Evolutionary conservation across 92 coral and sea anemone species (phyloP).

Genomic region (Meandrina meandrites): DNA sequence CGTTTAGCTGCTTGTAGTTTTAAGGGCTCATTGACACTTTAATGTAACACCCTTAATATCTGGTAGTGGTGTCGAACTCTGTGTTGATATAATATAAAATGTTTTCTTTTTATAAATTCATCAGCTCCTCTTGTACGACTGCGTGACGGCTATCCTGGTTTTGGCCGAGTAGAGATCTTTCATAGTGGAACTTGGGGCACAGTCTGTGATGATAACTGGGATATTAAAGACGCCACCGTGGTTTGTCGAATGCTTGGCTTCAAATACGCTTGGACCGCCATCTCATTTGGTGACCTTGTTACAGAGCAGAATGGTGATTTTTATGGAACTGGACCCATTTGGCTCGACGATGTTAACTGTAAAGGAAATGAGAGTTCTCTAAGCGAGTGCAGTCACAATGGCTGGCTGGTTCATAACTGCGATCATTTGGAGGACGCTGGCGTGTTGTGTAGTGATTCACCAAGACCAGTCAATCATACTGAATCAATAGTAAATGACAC

Average conservation of each 20-base stretch:
- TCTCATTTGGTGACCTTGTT: slow-evolving; percentile 11
- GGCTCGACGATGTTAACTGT: slow-evolving; percentile 46
- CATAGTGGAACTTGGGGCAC: slow-evolving; percentile 71
- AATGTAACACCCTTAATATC: too few species aligned
- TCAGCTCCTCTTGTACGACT: slow-evolving; percentile 32
- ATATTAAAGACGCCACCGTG: slow-evolving; percentile 34
- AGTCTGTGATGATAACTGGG: slow-evolving; percentile 48
- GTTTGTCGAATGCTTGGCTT: slow-evolving; percentile 44
- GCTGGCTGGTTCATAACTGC: slow-evolving; percentile 49
- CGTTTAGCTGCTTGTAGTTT: too few species aligned
- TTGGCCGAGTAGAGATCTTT: slow-evolving; percentile 63
- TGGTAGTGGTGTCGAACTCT: too few species aligned
- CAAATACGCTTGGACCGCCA: slow-evolving; percentile 27
- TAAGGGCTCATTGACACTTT: too few species aligned
- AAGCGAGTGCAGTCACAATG: slow-evolving; percentile 27
- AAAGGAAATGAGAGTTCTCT: slow-evolving; percentile 30
- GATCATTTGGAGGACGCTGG: slow-evolving; percentile 48
- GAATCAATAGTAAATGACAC: slow-evolving; percentile 12
- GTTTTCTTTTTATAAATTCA: not conserved
- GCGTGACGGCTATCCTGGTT: not conserved
- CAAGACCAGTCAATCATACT: not conserved
- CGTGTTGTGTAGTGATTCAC: slow-evolving; percentile 28
- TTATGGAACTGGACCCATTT: slow-evolving; percentile 40
- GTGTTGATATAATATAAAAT: too few species aligned
- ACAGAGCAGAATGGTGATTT: not conserved